phyloP scores from a whole-genome alignment of 2,888 invertebrate species.

The Schizotus pectinicornis region DNA sequence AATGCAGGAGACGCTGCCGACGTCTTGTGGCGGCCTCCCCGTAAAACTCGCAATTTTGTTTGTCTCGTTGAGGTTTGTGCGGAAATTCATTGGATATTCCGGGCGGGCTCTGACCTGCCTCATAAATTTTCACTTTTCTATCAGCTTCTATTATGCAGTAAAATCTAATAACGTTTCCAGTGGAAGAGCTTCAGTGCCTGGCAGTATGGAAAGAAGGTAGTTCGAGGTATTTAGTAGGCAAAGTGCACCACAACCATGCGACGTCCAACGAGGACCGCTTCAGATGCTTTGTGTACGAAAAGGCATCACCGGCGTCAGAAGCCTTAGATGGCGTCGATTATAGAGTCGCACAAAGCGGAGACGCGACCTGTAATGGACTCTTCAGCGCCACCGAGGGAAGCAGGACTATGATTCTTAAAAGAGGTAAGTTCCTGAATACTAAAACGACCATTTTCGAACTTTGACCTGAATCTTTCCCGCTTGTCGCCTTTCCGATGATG shows the following conservation, averaged over 20 bases:
- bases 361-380: slow-evolving; percentile 91
- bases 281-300: slow-evolving; percentile 94
- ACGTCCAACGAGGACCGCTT: slow-evolving; percentile 92
- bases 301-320: slow-evolving; percentile 64
- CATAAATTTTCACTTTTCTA: slow-evolving; percentile 28
- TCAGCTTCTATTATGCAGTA: slow-evolving; percentile 18
- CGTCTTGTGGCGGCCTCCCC: no score
- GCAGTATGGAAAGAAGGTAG: slow-evolving; percentile 96
- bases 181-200: slow-evolving; percentile 88
- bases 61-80: neutral
- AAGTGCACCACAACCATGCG: slow-evolving; percentile 87
- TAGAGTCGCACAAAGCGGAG: slow-evolving; percentile 88
- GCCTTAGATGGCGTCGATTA: slow-evolving; percentile 67
- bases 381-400: slow-evolving; percentile 90
- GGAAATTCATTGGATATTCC: slow-evolving; percentile 10
- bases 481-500: slow-evolving; percentile 3
- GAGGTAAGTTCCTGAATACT: slow-evolving; percentile 63
- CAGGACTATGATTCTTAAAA: slow-evolving; percentile 80
- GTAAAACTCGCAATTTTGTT: no score
- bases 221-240: slow-evolving; percentile 87
- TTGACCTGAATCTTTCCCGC: neutral
- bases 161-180: slow-evolving; percentile 61
- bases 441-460: slow-evolving; percentile 16
- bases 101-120: slow-evolving; percentile 1
- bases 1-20: no score